Evolutionary conservation across 2,888 invertebrate species (phyloP).

Genomic region (Myathropa florea): DNA sequence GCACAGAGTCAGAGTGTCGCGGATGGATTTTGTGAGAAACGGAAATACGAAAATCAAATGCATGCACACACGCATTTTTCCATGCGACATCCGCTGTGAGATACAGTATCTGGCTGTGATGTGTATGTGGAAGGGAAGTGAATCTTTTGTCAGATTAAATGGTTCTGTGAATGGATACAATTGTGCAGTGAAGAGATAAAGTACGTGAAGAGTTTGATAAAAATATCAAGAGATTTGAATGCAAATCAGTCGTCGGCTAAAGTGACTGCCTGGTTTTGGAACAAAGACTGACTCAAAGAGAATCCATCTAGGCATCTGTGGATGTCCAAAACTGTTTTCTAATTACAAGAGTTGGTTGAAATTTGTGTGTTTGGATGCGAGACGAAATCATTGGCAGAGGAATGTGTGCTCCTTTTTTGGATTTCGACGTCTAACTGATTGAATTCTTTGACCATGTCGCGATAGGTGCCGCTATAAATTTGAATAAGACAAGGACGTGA

Average conservation of each 20-base stretch:
- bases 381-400: background rate
- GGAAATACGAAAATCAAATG: slow-evolving; percentile 68
- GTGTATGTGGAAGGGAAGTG: slow-evolving; percentile 33
- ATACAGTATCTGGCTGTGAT: background rate
- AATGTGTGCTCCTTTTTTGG: background rate
- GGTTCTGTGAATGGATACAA: background rate
- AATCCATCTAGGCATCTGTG: background rate
- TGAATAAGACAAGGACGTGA: background rate
- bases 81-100: slow-evolving; percentile 43
- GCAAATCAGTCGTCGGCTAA: background rate
- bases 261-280: background rate
- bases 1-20: background rate
- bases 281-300: background rate
- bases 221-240: background rate
- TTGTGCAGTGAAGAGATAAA: slow-evolving; percentile 21
- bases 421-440: background rate
- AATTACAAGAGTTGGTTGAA: background rate
- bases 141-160: slow-evolving; percentile 4
- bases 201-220: background rate
- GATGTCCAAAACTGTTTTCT: background rate
- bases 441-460: background rate
- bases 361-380: background rate
- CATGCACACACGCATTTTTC: slow-evolving; percentile 45
- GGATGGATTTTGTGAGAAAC: slow-evolving; percentile 15
- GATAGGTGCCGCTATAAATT: background rate